Base-by-base conservation (phyloP, 2,113 vertebrate species). In the Cyanistes caeruleus region DNA sequence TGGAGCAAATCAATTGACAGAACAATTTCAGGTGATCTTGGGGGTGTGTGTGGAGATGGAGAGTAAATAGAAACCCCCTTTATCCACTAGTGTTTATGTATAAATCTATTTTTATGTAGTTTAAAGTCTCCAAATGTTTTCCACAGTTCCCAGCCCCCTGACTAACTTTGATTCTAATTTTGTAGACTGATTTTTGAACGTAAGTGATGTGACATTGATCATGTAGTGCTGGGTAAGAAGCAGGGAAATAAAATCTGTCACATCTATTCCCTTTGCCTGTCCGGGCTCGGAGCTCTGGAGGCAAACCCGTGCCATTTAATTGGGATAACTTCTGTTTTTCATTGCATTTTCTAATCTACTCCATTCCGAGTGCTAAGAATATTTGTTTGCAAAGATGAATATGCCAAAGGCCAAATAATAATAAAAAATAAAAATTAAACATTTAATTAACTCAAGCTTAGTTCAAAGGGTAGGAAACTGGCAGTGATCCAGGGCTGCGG, bases 401-500 rank as follows among this genome's bases (percentile, higher is more conserved):
- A 93, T 69, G 73, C 92, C 93, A 87, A 97, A 96, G 94, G 95
- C 87, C 88, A 89, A 82, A 67, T 75, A 95, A 85, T 48, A 90
- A 80, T 48, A 83, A 68, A 79, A 89, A 79, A 72, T 69, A 92
- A 89, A 94, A 68, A 49, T 95, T 95, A 97, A 97, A 97, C 91
- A 96, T 98, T 98, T 98, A 98, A 98, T 98, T 98, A 98, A 97
- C 96, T 97, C 16, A 78, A 98, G 97, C 98, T 98, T 95, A 97
- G 97, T 98, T 97, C 98, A 98, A 98, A 98, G 97, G 98, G 97
- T 97, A 98, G 97, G 97, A 98, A 98, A 98, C 97, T 98, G 98
- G 98, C 97, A 97, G 97, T 46, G 82, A 97, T 98, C 98, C 98
- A 98, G 89, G 96, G 93, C 89, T 84, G 90, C 3, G 76, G 95